These are phyloP conservation scores for Gerris lacustris DNA, from an alignment of 2,888 invertebrate species.

Conservation along the genomic window DNA sequence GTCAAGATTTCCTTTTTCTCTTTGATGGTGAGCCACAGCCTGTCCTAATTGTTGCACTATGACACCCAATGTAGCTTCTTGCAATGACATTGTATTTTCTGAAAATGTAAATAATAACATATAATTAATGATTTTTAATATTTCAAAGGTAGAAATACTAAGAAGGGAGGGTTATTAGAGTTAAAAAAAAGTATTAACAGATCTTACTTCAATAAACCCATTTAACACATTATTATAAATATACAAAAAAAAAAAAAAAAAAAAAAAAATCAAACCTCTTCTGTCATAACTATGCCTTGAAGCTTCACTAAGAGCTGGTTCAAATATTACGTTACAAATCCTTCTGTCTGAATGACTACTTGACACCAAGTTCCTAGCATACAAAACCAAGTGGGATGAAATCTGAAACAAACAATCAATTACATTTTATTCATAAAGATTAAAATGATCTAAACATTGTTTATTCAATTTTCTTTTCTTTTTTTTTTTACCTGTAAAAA, in stretches of 20 bases:
- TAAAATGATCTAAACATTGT: neutral
- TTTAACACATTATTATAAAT: too few relatives aligned
- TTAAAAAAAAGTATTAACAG: neutral
- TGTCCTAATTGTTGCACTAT: conserved; percentile 46
- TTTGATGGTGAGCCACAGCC: conserved; percentile 44
- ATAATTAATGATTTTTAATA: too few relatives aligned
- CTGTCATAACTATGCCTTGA: conserved; percentile 22
- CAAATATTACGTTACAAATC: conserved; percentile 44
- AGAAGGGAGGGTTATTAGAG: neutral
- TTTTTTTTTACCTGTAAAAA: conserved; percentile 25
- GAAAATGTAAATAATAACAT: neutral
- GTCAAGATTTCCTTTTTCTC: conserved; percentile 41
- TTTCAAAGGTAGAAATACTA: too few relatives aligned
- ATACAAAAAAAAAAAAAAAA: too few relatives aligned
- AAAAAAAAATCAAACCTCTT: conserved; percentile 20
- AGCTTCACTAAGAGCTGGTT: conserved; percentile 40
- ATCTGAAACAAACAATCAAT: conserved; percentile 44
- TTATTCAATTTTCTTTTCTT: neutral
- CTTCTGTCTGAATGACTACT: conserved; percentile 45
- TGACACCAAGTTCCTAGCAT: conserved; percentile 53
- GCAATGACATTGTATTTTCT: conserved; percentile 24
- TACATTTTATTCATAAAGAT: neutral
- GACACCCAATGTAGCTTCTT: conserved; percentile 38
- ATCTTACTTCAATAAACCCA: neutral
- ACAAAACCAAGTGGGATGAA: conserved; percentile 56